phyloP scores from a whole-genome alignment of 2,113 vertebrate genomes.

The Sinosuthora webbiana region DNA sequence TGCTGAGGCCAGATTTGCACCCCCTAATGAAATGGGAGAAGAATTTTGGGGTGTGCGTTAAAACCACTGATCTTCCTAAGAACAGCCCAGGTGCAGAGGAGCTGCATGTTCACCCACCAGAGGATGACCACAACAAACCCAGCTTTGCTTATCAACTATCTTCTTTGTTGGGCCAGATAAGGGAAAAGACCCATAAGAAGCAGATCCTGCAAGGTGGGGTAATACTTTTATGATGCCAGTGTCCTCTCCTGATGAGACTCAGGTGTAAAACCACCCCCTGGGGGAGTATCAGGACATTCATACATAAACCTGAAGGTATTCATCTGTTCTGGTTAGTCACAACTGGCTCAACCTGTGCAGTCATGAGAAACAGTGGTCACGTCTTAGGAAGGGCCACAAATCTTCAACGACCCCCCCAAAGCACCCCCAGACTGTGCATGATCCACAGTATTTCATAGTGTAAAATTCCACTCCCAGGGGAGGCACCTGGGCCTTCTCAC shows the following conservation, averaged over 20 bases:
- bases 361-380: background rate
- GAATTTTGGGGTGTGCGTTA: background rate
- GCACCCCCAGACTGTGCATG: background rate
- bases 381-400: background rate
- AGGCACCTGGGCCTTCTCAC: background rate
- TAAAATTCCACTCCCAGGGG: background rate
- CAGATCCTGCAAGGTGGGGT: background rate
- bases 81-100: background rate
- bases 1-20: background rate
- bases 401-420: background rate
- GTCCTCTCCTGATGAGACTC: background rate
- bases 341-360: background rate
- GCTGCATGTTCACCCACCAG: background rate
- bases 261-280: background rate
- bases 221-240: background rate
- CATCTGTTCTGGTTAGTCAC: background rate
- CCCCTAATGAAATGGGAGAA: background rate
- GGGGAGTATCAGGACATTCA: fast-evolving
- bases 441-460: background rate
- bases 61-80: fast-evolving
- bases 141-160: background rate
- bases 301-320: background rate
- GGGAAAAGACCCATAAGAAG: background rate
- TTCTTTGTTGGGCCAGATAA: background rate
- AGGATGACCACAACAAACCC: background rate